Evolutionary conservation across 2,888 invertebrate genomes (phyloP).

Genomic region (Nephrotoma flavescens): DNA sequence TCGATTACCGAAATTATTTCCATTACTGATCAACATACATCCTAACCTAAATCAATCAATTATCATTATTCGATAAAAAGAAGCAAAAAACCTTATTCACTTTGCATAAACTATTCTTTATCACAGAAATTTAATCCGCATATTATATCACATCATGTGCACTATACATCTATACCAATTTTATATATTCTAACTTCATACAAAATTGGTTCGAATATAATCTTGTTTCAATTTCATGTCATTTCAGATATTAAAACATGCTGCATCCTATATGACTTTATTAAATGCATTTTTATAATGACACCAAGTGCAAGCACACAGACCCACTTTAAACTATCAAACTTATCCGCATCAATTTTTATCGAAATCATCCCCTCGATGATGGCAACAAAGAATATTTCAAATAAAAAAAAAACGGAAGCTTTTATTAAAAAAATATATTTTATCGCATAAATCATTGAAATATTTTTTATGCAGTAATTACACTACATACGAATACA

Average conservation of each 20-base stretch:
- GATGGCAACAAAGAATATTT: neutral
- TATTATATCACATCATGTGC: neutral
- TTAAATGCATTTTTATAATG: constrained; percentile 8
- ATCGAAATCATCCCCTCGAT: neutral
- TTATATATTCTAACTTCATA: neutral
- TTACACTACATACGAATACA: neutral
- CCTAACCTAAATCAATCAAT: too few relatives aligned
- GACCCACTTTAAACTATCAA: neutral
- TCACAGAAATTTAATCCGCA: neutral
- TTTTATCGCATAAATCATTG: neutral
- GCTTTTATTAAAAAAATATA: neutral
- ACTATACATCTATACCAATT: neutral
- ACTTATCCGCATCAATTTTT: neutral
- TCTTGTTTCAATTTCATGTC: neutral
- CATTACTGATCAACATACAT: too few relatives aligned
- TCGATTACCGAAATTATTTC: too few relatives aligned
- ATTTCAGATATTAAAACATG: constrained; percentile 8
- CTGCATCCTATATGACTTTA: constrained; percentile 9
- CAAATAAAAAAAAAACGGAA: neutral
- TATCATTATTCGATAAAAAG: neutral
- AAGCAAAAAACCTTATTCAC: neutral
- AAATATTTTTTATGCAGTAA: neutral
- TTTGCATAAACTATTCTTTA: neutral
- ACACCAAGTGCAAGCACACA: neutral
- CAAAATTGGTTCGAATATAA: neutral